A percentile compares a stretch with the other conserved stretches of the same genome.
Evolutionary conservation across 2,113 vertebrate species (phyloP).

Genomic region (Tautogolabrus adspersus): DNA sequence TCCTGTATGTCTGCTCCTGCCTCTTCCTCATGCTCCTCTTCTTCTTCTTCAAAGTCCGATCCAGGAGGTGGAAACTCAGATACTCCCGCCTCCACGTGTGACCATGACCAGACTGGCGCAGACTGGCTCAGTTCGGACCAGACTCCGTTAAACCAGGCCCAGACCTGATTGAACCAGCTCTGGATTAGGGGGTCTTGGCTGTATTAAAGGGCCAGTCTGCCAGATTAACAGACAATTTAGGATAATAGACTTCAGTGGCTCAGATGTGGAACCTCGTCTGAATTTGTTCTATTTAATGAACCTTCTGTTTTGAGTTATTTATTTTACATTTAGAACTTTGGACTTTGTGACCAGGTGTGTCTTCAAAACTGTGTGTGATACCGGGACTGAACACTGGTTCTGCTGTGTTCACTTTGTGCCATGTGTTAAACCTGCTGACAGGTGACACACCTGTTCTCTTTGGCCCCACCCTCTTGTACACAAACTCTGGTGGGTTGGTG

Average conservation of each 20-base stretch:
- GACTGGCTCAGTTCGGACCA: neutral
- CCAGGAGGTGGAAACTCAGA: conserved; percentile 87
- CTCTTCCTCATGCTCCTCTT: conserved; percentile 95
- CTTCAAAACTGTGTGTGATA: neutral
- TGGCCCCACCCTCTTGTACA: neutral
- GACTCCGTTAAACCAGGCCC: no score
- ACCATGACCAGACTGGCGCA: neutral
- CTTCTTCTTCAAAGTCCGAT: conserved; percentile 92
- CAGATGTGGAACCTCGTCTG: neutral
- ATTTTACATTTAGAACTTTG: neutral
- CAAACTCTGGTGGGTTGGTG: neutral
- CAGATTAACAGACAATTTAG: neutral
- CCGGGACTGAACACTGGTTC: neutral
- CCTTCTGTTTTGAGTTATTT: neutral
- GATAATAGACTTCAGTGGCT: neutral
- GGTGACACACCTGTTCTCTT: conserved; percentile 16
- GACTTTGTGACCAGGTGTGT: neutral
- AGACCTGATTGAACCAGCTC: neutral
- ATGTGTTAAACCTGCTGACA: conserved; percentile 36
- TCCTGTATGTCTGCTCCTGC: conserved; percentile 90
- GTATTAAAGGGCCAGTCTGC: neutral
- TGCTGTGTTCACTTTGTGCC: conserved; percentile 37
- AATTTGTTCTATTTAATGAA: neutral
- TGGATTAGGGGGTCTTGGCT: neutral
- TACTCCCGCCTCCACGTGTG: conserved; percentile 79